Base-by-base conservation (phyloP, 2,888 invertebrate genomes). In the Drosophila barbarae region DNA sequence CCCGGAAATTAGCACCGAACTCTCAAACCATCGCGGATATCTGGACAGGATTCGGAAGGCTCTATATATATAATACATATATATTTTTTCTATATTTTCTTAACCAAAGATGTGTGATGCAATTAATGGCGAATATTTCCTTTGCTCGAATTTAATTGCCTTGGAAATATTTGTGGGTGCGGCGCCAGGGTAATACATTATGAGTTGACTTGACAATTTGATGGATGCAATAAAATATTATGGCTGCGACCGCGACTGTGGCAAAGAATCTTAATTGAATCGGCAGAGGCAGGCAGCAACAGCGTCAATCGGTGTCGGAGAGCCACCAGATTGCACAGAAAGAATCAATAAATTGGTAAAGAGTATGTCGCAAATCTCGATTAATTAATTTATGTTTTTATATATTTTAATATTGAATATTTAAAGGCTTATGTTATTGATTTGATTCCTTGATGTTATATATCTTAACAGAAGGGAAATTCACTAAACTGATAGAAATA, bases 191-290 rank as follows among this genome's bases (percentile, higher is more conserved):
- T 50, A 12, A 57, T 69, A 70, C 30, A 49, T 71, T 63, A 55
- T 60, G 61, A 44, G 38, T 32, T 13, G 18, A 39, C 23, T 50
- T 46, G 54, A 52, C 66, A 59, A 57, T 68, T 51, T 69, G 60
- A 59, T 67, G 68, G 34, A 56, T 73, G 64, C 64, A 68, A 73
- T 73, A 69, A 44, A 63, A 72, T 56, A 68, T 61, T 68, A 47
- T 63, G 52, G 64, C 64, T 28, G 54, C 41, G 52, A n/a, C 10
- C 50, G 50, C 55, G 49, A 51, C 51, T 54, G 23, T 38, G 60
- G 38, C 56, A 66, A 73, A 58, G 71, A 69, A 69, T 59, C 65
- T 73, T 74, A 73, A 76, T 83, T 71, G 69, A 71, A 63, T 69
- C 68, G 46, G 46, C 46, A 46, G 46, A 18, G 30, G 30, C 18